phyloP scores from a whole-genome alignment of 1,140 invertebrate species.

The Apis florea region DNA sequence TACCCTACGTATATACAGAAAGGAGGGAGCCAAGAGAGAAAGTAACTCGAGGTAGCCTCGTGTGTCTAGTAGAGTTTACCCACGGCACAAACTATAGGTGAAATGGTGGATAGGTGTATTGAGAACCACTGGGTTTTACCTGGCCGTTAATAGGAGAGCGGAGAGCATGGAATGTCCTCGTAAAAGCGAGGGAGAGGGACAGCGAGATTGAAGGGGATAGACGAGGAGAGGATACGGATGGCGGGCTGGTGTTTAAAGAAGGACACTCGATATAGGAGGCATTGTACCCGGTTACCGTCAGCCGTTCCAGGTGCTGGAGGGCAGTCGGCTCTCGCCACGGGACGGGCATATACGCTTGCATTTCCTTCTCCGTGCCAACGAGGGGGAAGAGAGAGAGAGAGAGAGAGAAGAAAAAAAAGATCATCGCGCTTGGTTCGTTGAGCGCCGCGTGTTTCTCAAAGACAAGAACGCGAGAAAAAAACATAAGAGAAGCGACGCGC shows the following conservation, averaged over 20 bases:
- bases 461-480: too few relatives aligned
- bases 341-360: constrained; percentile 46
- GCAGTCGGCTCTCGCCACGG: constrained; percentile 59
- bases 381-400: too few relatives aligned
- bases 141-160: constrained; percentile 55
- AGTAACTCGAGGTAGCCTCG: background rate
- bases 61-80: too few relatives aligned
- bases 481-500: background rate
- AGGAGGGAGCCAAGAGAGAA: background rate
- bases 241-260: constrained; percentile 61
- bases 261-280: constrained; percentile 67
- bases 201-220: constrained; percentile 61
- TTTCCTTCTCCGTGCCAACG: constrained; percentile 45
- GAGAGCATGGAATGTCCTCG: constrained; percentile 61
- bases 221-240: constrained; percentile 45
- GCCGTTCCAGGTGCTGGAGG: constrained; percentile 67
- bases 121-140: constrained; percentile 60
- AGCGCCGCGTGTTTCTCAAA: background rate
- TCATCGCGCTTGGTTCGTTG: constrained; percentile 1
- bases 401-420: background rate
- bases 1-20: background rate
- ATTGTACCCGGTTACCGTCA: constrained; percentile 67
- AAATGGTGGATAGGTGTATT: background rate
- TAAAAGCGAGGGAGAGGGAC: constrained; percentile 55
- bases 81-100: background rate